Base-by-base conservation (phyloP, 2,113 vertebrate genomes). In the Prietella phreatophila region DNA sequence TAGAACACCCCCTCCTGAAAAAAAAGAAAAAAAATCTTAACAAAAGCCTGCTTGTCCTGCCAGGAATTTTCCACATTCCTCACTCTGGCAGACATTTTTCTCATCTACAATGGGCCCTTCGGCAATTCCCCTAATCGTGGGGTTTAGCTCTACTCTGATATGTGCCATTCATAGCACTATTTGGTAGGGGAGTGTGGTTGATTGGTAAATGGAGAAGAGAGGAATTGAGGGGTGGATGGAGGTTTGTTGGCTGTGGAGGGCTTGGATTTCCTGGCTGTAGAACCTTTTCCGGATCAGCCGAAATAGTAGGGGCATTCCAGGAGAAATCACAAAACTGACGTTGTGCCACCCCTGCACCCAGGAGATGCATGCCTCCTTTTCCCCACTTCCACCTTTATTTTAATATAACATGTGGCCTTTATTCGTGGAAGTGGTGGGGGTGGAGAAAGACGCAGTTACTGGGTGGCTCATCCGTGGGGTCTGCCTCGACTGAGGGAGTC, bases 41-140 rank as follows among this genome's bases (percentile, higher is more conserved):
- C 97, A 98, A 98, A 98, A 96, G 94, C 93, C 94, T 91, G 96
- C 96, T 96, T 98, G 97, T 98, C 95, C 96, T 97, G 96, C 95
- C 95, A 96, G 96, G 96, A 97, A 98, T 98, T 96, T 97, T 96
- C 96, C 96, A 95, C 97, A 98, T 98, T 98, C 97, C 97, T 96
- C 94, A 94, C 95, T 96, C 94, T 96, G 96, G 96, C 96, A 96
- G 96, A 97, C 96, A 97, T 97, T 98, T 98, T 97, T 97, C 96
- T 97, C 94, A 94, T 95, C 96, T 96, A 97, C 96, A 97, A 98
- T 97, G 95, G 94, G 95, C 95, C 96, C 96, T 97, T 97, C 95
- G 96, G 97, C 96, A 93, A 97, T 97, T 97, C 96, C 95, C 96
- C 96, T 97, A 97, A 98, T 97, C 96, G 96, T 93, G 94, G 96